These are phyloP conservation scores for Megaceryle maxima DNA, from an alignment of 2,113 vertebrate species.

Conservation along the genomic window DNA sequence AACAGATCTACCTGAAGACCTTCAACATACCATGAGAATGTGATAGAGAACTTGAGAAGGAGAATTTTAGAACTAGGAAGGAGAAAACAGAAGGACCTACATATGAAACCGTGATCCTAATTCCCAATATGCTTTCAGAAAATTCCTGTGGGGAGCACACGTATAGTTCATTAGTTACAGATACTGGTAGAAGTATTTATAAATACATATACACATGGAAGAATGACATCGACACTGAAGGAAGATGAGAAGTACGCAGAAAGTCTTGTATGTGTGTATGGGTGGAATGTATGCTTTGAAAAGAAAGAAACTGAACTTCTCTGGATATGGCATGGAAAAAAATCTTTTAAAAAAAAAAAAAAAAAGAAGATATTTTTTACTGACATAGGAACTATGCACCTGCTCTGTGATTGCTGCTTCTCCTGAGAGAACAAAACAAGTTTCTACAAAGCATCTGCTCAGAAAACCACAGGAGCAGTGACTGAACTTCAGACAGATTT, in stretches of 20 bases:
- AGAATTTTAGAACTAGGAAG: background rate
- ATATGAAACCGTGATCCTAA: background rate
- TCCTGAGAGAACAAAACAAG: background rate
- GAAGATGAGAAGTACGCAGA: background rate
- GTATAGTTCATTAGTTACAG: background rate
- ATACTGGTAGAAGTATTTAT: background rate
- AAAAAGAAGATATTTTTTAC: background rate
- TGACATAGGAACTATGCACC: no score
- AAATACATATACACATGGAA: background rate
- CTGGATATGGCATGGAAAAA: background rate
- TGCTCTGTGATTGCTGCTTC: background rate
- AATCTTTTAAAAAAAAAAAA: background rate
- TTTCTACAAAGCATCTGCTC: background rate
- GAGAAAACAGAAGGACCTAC: background rate
- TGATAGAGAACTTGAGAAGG: rapidly evolving
- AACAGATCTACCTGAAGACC: background rate
- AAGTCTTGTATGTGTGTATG: background rate
- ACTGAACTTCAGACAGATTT: background rate
- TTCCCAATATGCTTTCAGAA: background rate
- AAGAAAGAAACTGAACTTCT: background rate
- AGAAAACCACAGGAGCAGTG: background rate
- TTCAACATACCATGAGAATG: background rate
- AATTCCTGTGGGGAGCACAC: background rate
- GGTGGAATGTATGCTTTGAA: background rate
- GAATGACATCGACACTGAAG: background rate